Base-by-base conservation (phyloP, 2,113 vertebrate genomes). In the Egretta garzetta region DNA sequence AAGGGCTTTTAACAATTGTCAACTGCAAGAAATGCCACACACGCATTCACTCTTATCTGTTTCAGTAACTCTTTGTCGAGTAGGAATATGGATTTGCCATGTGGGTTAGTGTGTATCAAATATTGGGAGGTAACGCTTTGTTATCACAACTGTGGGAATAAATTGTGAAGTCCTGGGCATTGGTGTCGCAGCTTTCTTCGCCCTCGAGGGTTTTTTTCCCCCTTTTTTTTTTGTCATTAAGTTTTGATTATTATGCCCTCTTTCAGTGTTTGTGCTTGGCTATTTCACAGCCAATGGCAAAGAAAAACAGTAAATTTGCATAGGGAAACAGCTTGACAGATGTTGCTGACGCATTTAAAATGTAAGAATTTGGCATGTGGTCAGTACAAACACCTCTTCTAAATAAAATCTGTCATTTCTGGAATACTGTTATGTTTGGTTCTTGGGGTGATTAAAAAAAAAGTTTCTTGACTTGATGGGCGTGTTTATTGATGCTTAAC, bases 111-210 rank as follows among this genome's bases (percentile, higher is more conserved):
- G 26, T 56, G 17, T 17, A 45, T 28, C 45, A 83, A 52, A 49
- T 16, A 66, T 2, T 27, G 23, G 0, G 2, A 64, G 37, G 8
- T 10, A 80, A 55, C 1, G 2, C 19, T 58, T 70, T 24, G 9
- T 43, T 52, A 39, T 16, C 12, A 39, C 53, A 81, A 18, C 18
- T 45, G 4, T 16, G 9, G 52, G 49, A 91, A 56, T 39, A 71
- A 80, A 12, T 39, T n/a, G 26, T 35, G 52, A 62, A 19, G 16
- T n/a, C 35, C 1, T 1, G 19, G 39, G 35, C 0, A 0, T 1
- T 60, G 80, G 6, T 43, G 33, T 49, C 27, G 33, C 49, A 93
- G 24, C 5, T 35, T 82, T 17, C 43, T 88, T 79, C 20, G 2
- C 24, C 58, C 32, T 77, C 8, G 3, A 53, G 20, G 6, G 0